phyloP scores from a whole-genome alignment of 2,888 invertebrate species.

The Papilio elwesi region DNA sequence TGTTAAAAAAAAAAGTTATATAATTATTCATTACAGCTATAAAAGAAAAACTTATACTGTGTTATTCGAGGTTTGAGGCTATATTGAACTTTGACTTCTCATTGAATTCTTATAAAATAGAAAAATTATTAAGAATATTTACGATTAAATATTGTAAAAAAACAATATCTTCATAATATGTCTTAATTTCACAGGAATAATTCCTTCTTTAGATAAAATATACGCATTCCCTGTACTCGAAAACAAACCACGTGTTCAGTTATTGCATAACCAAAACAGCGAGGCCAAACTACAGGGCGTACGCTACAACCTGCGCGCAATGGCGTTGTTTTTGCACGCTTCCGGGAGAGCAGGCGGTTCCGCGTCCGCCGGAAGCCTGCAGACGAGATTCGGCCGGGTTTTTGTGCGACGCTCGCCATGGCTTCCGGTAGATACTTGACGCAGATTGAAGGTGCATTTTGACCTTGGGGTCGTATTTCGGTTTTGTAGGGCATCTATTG shows the following conservation, averaged over 20 bases:
- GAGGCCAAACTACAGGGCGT: slow-evolving; percentile 22
- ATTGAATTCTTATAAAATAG: too few species aligned
- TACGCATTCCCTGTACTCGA: slow-evolving; percentile 16
- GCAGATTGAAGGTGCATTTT: slow-evolving; percentile 74
- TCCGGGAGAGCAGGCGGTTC: slow-evolving; percentile 72
- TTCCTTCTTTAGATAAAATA: background rate
- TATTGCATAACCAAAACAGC: slow-evolving; percentile 44
- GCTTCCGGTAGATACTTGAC: slow-evolving; percentile 60
- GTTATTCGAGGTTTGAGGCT: too few species aligned
- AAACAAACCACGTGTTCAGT: slow-evolving; percentile 38
- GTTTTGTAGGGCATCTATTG: slow-evolving; percentile 52
- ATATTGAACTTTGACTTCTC: too few species aligned
- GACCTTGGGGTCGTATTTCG: slow-evolving; percentile 74
- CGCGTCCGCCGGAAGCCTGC: slow-evolving; percentile 75
- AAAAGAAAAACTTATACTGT: too few species aligned
- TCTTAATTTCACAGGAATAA: background rate
- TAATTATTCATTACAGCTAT: too few species aligned
- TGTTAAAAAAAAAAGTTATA: too few species aligned
- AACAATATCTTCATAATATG: background rate
- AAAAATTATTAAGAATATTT: too few species aligned
- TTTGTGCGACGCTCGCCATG: slow-evolving; percentile 67
- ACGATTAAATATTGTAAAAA: background rate
- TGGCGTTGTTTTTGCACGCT: slow-evolving; percentile 62
- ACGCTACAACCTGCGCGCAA: slow-evolving; percentile 64
- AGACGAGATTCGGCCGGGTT: slow-evolving; percentile 71